Conservation (phyloP, 2,888 invertebrate species). For the Cryptocheilus praepositus region DNA sequence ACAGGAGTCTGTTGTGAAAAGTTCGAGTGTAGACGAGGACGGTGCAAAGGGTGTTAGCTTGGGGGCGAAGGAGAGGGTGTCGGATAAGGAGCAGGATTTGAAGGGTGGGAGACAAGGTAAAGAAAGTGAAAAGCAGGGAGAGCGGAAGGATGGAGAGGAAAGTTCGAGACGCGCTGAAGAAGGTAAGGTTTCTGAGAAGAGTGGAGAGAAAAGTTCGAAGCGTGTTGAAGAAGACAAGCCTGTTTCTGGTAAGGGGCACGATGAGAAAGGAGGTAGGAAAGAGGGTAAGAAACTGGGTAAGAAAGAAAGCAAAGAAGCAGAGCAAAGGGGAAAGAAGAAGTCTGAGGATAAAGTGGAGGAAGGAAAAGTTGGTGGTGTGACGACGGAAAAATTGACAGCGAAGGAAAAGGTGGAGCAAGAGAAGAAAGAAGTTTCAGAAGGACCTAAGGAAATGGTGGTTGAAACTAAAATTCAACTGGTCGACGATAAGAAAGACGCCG, state of each 20-base stretch:
- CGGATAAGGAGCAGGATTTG: background rate
- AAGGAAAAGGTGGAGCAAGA: background rate
- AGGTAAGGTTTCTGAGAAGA: too few relatives aligned
- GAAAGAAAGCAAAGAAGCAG: background rate
- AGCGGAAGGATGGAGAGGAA: conserved; percentile 1
- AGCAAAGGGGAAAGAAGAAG: background rate
- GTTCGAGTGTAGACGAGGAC: background rate
- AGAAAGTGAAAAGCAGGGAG: conserved; percentile 18
- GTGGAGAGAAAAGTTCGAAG: background rate
- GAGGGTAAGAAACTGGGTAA: background rate
- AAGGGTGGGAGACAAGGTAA: background rate
- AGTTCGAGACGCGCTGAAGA: too few relatives aligned
- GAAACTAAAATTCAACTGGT: too few relatives aligned
- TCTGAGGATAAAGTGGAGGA: background rate
- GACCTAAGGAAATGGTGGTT: too few relatives aligned
- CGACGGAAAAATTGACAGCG: background rate
- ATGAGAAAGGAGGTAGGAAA: too few relatives aligned
- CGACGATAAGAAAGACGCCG: background rate
- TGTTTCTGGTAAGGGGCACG: too few relatives aligned
- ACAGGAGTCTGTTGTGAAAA: background rate
- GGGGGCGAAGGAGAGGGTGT: background rate
- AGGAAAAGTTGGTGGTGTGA: background rate
- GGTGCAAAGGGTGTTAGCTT: too few relatives aligned
- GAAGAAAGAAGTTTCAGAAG: background rate
- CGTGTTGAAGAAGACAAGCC: too few relatives aligned